Base-by-base conservation (phyloP, 2,888 invertebrate species). In the Limnephilus rhombicus region DNA sequence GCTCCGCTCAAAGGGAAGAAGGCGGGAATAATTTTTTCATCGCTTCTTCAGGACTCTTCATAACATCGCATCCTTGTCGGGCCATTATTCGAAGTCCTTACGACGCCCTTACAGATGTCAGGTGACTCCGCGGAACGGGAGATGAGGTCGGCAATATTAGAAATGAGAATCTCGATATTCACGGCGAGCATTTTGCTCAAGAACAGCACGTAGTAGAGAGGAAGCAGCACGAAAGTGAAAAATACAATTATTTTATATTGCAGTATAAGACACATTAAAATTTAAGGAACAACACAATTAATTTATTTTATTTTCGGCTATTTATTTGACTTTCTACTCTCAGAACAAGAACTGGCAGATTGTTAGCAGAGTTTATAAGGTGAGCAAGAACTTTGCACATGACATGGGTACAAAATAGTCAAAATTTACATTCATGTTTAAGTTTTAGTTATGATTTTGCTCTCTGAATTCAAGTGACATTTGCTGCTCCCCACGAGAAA, bases 1-100 rank as follows among this genome's bases (percentile, higher is more conserved):
- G 31, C 31, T 87, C 87, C 53, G 18, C 49, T 87, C 87, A 87
- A 87, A 87, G 87, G 18, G 9, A 53, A 53, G 15, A 15, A 53
- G 18, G 24, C 4, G 68, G 15, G 34, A 12, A 31, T 87, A 87
- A 53, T 87, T 53, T 87, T 87, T 68, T 87, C 87, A 87, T 87
- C 87, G 68, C 31, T 87, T 31, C 53, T 87, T 87, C 87, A 87
- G 49, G 68, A 49, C 87, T 34, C 49, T 87, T 53, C 87, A 31
- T 86, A 87, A 68, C 68, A 31, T 87, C 83, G 15, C 37, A 31
- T 31, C 68, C 53, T 87, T 87, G 24, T 9, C 24, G 24, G 15
- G 29, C 29, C 15, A 31, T 87, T 87, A 53, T 86, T 86, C 49
- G 86, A n/a, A 0, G 87, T 53, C 53, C 29, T 53, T 86, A 24